Evolutionary conservation across 2,888 invertebrate species (phyloP).

Genomic region (Ellobium chinense): DNA sequence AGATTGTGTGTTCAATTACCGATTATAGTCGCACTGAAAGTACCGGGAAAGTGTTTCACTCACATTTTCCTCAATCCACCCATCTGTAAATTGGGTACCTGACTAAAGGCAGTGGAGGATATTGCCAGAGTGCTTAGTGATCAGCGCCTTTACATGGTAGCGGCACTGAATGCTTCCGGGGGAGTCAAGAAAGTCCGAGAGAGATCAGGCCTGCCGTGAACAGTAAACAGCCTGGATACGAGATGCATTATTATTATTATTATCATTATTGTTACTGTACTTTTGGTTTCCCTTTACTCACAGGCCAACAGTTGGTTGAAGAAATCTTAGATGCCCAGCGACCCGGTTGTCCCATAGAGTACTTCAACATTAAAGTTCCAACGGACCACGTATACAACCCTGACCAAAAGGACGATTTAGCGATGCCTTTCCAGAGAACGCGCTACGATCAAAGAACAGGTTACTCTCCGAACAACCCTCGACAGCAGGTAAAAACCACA

Average conservation of each 20-base stretch:
- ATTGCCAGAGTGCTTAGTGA: too few relatives aligned
- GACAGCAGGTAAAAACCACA: conserved; percentile 83
- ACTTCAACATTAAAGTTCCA: conserved; percentile 82
- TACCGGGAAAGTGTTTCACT: too few relatives aligned
- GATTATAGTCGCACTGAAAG: too few relatives aligned
- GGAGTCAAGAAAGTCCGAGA: too few relatives aligned
- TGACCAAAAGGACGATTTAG: conserved; percentile 61
- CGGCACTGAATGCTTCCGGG: too few relatives aligned
- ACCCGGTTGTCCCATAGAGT: conserved; percentile 83
- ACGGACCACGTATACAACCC: conserved; percentile 78
- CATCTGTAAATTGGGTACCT: too few relatives aligned
- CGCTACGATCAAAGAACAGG: conserved; percentile 82
- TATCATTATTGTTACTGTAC: neutral
- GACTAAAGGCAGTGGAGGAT: too few relatives aligned
- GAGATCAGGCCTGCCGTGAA: too few relatives aligned
- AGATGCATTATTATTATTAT: neutral
- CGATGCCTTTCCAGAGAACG: conserved; percentile 82
- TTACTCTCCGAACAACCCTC: conserved; percentile 82
- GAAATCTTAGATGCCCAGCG: conserved; percentile 83
- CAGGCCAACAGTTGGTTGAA: conserved; percentile 84
- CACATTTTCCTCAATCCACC: too few relatives aligned
- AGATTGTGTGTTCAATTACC: too few relatives aligned
- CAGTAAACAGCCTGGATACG: too few relatives aligned
- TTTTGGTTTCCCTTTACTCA: neutral
- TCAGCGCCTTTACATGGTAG: too few relatives aligned